phyloP scores from a whole-genome alignment of 2,797 vertebrate species.

The Rhincodon typus region DNA sequence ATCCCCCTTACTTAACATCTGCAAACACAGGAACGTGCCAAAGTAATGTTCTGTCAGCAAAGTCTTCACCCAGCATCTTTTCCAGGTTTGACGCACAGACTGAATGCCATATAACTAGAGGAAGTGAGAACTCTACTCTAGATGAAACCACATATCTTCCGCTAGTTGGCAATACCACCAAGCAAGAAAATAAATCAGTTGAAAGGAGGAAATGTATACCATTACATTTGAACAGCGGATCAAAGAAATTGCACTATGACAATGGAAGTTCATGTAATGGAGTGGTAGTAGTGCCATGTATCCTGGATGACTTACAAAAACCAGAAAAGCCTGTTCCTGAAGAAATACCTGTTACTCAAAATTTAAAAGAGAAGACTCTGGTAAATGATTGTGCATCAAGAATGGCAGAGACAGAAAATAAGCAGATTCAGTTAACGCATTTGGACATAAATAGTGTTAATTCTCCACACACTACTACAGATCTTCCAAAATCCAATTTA shows the following conservation, averaged over 20 bases:
- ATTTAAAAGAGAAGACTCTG: neutral
- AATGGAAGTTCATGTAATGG: neutral
- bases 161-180: slow-evolving; percentile 52
- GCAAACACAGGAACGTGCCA: slow-evolving; percentile 42
- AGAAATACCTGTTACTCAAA: neutral
- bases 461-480: slow-evolving; percentile 41
- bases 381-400: neutral
- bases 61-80: slow-evolving; percentile 38
- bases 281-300: neutral
- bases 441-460: slow-evolving; percentile 35
- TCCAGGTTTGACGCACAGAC: slow-evolving; percentile 45
- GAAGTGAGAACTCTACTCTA: slow-evolving; percentile 48
- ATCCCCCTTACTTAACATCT: slow-evolving; percentile 21
- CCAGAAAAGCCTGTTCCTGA: neutral
- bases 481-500: slow-evolving; percentile 39
- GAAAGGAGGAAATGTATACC: slow-evolving; percentile 42
- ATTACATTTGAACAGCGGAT: slow-evolving; percentile 38
- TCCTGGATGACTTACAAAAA: neutral
- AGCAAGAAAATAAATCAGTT: slow-evolving; percentile 42
- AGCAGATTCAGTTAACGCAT: neutral
- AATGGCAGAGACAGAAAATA: neutral
- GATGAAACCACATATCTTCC: slow-evolving; percentile 64
- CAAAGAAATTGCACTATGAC: slow-evolving; percentile 33
- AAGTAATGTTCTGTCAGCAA: slow-evolving; percentile 30
- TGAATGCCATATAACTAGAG: slow-evolving; percentile 48